Percentiles rank a stretch among this genome's conserved stretches.
Conservation (phyloP, 2,797 vertebrate species). For the Fundulus diaphanus region DNA sequence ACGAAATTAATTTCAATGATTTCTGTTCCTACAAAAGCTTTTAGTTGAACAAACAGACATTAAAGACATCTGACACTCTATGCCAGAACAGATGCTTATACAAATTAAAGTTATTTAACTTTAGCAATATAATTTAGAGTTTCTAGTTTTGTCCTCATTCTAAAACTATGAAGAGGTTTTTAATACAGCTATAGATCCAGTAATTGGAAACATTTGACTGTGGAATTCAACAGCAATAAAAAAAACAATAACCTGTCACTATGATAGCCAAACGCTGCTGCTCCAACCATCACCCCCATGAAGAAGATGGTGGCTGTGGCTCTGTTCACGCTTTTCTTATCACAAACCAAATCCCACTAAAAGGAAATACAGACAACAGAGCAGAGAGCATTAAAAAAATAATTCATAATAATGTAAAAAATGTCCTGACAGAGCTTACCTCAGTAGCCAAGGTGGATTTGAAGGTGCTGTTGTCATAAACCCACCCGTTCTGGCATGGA, state of each 20-base stretch:
- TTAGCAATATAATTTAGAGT: background rate
- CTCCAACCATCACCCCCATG: slow-evolving; percentile 75
- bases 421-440: slow-evolving; percentile 72
- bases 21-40: background rate
- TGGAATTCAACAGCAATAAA: slow-evolving; percentile 6
- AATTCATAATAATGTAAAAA: background rate
- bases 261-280: slow-evolving; percentile 69
- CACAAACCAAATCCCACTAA: slow-evolving; percentile 82
- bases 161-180: background rate
- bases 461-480: slow-evolving; percentile 84
- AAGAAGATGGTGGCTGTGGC: slow-evolving; percentile 74
- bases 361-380: slow-evolving; percentile 15
- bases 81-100: background rate
- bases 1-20: background rate
- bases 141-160: background rate
- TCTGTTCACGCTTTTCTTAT: slow-evolving; percentile 67
- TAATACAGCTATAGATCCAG: background rate
- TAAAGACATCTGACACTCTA: too few relatives aligned
- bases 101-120: background rate
- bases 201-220: background rate
- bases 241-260: slow-evolving; percentile 70
- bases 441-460: slow-evolving; percentile 86
- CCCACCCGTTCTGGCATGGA: slow-evolving; percentile 86
- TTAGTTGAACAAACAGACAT: background rate
- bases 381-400: background rate